Evolutionary conservation across 2,888 invertebrate species (phyloP), one percentile per base, ranked within the genome.

Genomic region (Sphecodes monilicornis): DNA sequence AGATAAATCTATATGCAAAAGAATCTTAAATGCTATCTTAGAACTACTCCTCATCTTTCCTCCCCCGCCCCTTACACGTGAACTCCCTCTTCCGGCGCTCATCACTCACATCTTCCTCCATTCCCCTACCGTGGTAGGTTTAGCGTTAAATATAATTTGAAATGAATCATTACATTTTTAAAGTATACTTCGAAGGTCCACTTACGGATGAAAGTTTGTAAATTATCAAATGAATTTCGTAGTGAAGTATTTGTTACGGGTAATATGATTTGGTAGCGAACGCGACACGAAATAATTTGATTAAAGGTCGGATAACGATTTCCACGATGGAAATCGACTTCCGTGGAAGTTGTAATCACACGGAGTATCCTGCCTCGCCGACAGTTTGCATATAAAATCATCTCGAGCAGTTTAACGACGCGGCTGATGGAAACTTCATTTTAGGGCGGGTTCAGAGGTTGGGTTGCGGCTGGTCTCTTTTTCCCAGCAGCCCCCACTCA

Each of bases 401-500:
- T 86, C 78, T 66, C 60, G 79, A 60, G 72, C 64, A 77, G 82
- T 78, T 83, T 77, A 43, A 54, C 74, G n/a, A n/a, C 10, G 69
- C 11, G 54, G 70, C 43, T 50, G 76, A 73, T 68, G 41, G 80
- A 88, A 89, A 85, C 73, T 80, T 85, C 76, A 78, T 88, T 89
- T 80, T 64, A 50, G 22, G 54, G 64, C 32, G 72, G 78, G 74
- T 79, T 70, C 66, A 36, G 22, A 66, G 69, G 70, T 68, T 43
- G 41, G 64, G 18, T 54, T 18, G 18, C 71, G 72, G 70, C 69
- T 46, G 78, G 64, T 76, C 50, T 50, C 85, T 85, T 91, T 88
- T 90, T 84, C 79, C 80, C 57, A 29, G 57, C 57, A 74, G 73
- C 36, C 36, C 5, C 80, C 90, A 81, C 84, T 90, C 82, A 81